phyloP scores from a whole-genome alignment of 1,140 invertebrate species.

The Drosophila dunni region DNA sequence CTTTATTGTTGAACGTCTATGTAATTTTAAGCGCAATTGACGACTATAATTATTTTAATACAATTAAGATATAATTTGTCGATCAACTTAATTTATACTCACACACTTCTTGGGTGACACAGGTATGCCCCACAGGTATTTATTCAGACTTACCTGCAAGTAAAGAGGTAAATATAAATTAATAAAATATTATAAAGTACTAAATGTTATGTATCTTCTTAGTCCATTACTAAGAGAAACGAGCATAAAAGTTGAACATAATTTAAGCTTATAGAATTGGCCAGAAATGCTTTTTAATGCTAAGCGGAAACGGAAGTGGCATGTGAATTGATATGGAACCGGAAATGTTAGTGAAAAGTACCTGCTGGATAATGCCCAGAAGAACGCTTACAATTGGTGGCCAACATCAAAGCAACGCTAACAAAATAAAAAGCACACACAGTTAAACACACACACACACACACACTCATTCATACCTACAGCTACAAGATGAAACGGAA shows the following conservation, averaged over 20 bases:
- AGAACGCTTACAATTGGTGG: constrained; percentile 23
- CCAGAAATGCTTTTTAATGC: neutral
- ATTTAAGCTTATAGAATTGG: no score
- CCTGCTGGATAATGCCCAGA: constrained; percentile 2
- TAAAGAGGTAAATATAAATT: constrained; percentile 40
- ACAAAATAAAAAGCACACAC: constrained; percentile 22
- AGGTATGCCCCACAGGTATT: neutral
- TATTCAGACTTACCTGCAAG: constrained; percentile 65
- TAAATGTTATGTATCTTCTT: neutral
- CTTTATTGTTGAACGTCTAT: neutral
- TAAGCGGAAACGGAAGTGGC: neutral
- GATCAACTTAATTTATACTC: constrained; percentile 53
- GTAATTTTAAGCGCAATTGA: constrained; percentile 37
- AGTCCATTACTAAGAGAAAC: no score
- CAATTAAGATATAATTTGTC: constrained; percentile 72
- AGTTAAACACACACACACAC: constrained; percentile 1
- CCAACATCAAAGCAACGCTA: constrained; percentile 67
- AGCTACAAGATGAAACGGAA: constrained; percentile 28
- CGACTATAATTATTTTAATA: constrained; percentile 71
- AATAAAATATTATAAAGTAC: neutral
- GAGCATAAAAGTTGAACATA: no score
- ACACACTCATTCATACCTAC: constrained; percentile 6
- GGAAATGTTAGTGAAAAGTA: neutral
- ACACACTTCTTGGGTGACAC: constrained; percentile 3
- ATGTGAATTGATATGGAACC: constrained; percentile 8